These are phyloP conservation scores for Hirudinaria manillensis DNA, from an alignment of 2,888 invertebrate species.

Conservation along the genomic window DNA sequence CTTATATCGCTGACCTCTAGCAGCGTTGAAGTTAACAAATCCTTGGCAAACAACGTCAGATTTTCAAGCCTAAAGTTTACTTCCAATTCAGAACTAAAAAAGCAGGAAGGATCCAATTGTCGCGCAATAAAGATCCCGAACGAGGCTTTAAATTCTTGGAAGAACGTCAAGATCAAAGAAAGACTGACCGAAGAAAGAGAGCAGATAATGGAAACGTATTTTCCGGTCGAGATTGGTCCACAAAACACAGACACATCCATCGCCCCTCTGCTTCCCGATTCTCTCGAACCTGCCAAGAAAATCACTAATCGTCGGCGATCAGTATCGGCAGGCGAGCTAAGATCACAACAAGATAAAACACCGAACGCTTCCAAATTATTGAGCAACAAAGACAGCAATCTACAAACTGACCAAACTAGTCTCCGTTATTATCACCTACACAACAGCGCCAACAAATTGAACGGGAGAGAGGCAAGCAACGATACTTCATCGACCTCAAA, in stretches of 20 bases:
- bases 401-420: neutral
- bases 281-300: neutral
- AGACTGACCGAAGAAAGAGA: neutral
- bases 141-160: neutral
- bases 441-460: neutral
- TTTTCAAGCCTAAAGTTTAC: neutral
- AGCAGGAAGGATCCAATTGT: neutral
- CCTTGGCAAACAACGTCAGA: neutral
- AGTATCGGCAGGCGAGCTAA: neutral
- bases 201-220: conserved; percentile 1
- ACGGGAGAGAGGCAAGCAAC: neutral
- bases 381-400: neutral
- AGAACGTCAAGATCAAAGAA: neutral
- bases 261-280: neutral
- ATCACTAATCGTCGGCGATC: neutral
- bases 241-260: neutral
- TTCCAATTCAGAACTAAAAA: neutral
- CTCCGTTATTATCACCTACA: conserved; percentile 5
- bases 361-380: too few species aligned
- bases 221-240: neutral
- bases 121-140: neutral
- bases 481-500: neutral
- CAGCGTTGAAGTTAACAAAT: neutral
- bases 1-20: neutral
- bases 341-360: neutral